Percentiles rank a stretch among this genome's conserved stretches.
Evolutionary conservation across 2,797 vertebrate species (phyloP).

Genomic region (Enteromius fasciolatus): DNA sequence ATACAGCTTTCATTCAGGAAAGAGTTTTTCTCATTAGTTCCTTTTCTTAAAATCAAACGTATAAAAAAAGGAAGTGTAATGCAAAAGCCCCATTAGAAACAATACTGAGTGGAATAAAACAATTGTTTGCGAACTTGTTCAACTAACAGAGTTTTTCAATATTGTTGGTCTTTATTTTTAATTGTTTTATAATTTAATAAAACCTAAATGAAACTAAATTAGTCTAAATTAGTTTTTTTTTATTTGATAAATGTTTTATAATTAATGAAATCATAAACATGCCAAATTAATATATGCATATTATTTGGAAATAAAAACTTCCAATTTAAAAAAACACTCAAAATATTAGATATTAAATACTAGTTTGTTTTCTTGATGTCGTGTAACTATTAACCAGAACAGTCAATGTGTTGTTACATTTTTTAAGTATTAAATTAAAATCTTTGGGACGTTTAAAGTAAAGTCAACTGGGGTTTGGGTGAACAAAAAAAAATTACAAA

Average conservation of each 20-base stretch:
- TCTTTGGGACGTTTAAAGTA: background rate
- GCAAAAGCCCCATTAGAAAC: background rate
- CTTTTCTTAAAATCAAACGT: background rate
- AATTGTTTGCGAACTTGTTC: background rate
- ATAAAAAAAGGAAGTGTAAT: background rate
- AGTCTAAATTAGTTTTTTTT: background rate
- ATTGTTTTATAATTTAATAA: background rate
- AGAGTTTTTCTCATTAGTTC: slow-evolving; percentile 18
- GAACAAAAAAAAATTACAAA: background rate
- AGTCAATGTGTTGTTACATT: background rate
- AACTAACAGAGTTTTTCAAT: background rate
- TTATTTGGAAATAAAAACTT: background rate
- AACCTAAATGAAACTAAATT: background rate
- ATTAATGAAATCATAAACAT: background rate
- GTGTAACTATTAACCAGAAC: background rate
- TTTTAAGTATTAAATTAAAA: background rate
- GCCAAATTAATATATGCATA: background rate
- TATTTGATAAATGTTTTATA: background rate
- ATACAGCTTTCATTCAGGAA: background rate
- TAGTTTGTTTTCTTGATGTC: background rate
- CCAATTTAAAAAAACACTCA: background rate
- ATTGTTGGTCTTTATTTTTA: background rate
- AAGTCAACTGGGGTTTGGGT: background rate
- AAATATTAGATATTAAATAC: background rate
- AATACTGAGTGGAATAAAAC: background rate